Conservation (phyloP, 2,797 vertebrate species). For the Octomys mimax region DNA sequence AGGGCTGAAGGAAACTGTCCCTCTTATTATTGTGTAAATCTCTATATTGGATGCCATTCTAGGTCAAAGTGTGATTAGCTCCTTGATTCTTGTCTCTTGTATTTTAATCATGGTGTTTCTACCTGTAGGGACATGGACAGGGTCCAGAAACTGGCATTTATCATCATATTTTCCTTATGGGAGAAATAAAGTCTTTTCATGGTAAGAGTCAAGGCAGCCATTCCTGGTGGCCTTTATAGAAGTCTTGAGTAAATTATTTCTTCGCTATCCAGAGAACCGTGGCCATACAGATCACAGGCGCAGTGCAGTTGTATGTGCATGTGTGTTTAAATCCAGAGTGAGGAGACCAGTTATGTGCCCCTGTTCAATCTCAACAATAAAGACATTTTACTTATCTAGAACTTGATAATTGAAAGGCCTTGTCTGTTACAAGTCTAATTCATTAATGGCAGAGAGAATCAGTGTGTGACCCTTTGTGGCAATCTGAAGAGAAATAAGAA, state of each 20-base stretch:
- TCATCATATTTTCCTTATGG: not conserved
- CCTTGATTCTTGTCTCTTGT: not conserved
- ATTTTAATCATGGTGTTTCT: not conserved
- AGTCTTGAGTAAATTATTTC: not conserved
- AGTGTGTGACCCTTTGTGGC: not conserved
- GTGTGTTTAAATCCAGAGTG: not conserved
- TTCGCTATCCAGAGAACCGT: not conserved
- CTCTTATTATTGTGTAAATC: not conserved
- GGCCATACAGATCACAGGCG: not conserved
- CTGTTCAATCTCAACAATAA: not conserved
- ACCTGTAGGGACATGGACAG: not conserved
- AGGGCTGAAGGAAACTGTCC: not conserved
- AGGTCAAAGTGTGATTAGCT: not conserved
- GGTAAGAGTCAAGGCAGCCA: not conserved
- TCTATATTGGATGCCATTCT: not conserved
- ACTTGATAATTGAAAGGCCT: constrained; percentile 36
- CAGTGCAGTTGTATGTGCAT: not conserved
- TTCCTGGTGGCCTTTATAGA: not conserved
- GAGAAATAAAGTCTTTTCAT: not conserved
- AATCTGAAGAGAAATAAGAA: not conserved
- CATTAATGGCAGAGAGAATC: not conserved
- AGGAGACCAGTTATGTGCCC: not conserved
- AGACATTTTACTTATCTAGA: not conserved
- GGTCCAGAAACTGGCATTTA: not conserved
- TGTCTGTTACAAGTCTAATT: not conserved